Evolutionary conservation across 92 coral and sea anemone species (phyloP), one percentile per base, ranked within the genome.

Genomic region (Palythoa grandiflora): DNA sequence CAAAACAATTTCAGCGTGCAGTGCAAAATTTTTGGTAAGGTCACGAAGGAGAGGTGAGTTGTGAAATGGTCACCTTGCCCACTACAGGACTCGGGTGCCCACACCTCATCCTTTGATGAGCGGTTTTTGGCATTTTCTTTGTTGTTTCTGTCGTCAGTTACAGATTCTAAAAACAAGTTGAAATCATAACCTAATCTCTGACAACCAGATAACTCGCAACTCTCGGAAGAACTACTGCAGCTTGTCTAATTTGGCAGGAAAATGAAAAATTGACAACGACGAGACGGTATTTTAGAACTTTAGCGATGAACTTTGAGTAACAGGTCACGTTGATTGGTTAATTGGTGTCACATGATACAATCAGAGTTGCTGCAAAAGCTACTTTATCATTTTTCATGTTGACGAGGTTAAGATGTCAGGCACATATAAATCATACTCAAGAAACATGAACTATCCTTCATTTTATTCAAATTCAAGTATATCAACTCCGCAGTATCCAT

Each of bases 341-440:
- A 80, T 80, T 74, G 38, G 37, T 84, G 92, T 91, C 99, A 96
- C 98, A 96, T 96, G 99, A 84, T 75, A 77, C 53, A 70, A 72
- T 90, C 37, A 85, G 88, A 78, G 84, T 90, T 80, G 91, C 88
- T 90, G 83, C 91, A 51, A 87, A 57, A 89, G 94, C 71, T 92
- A 91, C 88, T 94, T 94, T 94, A 94, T 93, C 96, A 94, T 91
- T 93, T 84, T 89, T 93, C 96, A 89, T 92, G 90, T 87, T 89
- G 94, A 86, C 85, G 89, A 90, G 98, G 93, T 93, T 93, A 94
- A 96, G 93, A 94, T 96, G 99, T 96, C 99, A 94, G 92, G 93
- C 88, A 89, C 95, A 89, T 92, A 95, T 95, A 96, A 96, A 96
- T 95, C 99, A 93, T 91, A 89, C 86, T 91, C 96, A 96, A 94